A percentile compares a stretch with the other conserved stretches of the same genome.
Conservation (phyloP, 2,113 vertebrate genomes). For the Pollachius pollachius region DNA sequence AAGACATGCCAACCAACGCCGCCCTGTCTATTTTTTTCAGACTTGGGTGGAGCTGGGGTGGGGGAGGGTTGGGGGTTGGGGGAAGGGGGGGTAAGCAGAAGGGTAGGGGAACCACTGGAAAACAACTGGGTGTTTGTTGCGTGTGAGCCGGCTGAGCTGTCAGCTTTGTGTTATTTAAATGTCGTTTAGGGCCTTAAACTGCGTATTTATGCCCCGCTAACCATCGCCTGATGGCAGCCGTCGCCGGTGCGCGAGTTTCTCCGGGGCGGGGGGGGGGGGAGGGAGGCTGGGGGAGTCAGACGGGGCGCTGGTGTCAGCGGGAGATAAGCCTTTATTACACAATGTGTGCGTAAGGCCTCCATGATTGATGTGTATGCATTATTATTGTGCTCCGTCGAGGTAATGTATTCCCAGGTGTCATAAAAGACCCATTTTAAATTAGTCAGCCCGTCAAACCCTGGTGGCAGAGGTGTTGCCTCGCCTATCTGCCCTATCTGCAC, state of each 20-base stretch:
- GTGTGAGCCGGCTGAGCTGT: conserved; percentile 48
- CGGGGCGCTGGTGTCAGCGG: conserved; percentile 63
- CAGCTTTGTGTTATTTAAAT: conserved; percentile 76
- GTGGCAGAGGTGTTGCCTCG: conserved; percentile 46
- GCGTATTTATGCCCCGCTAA: conserved; percentile 74
- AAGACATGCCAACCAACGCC: conserved; percentile 5
- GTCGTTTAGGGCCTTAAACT: conserved; percentile 71
- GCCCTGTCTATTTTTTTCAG: conserved; percentile 24
- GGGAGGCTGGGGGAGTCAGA: conserved; percentile 60
- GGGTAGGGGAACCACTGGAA: conserved; percentile 1
- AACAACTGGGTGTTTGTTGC: conserved; percentile 66
- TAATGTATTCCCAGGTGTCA: conserved; percentile 67
- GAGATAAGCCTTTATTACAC: conserved; percentile 77
- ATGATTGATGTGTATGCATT: conserved; percentile 75
- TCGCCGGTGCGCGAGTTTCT: conserved; percentile 32
- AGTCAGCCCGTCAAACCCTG: conserved; percentile 68
- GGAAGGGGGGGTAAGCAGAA: too few species aligned
- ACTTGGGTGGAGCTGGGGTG: too few species aligned
- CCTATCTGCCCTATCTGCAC: conserved; percentile 62
- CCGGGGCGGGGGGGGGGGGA: neutral
- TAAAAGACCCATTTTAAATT: conserved; percentile 69
- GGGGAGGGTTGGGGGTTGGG: too few species aligned
- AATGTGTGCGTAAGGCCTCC: conserved; percentile 54
- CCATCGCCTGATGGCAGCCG: conserved; percentile 58
- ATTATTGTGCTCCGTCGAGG: conserved; percentile 63